Conservation (phyloP, 2,888 invertebrate species). For the Watsonalla cultraria region DNA sequence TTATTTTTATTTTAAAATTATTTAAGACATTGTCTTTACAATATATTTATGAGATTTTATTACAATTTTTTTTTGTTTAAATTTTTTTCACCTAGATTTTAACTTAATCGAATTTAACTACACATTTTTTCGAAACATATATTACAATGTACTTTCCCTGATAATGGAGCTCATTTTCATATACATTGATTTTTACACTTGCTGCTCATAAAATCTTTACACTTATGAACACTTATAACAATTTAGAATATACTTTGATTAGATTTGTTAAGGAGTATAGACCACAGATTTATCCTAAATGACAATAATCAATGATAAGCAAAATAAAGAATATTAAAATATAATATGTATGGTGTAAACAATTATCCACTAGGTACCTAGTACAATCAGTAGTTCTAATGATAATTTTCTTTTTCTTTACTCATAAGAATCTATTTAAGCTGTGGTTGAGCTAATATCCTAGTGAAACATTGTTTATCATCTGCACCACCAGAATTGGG, state of each 20-base stretch:
- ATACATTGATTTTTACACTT: constrained; percentile 38
- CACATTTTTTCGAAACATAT: constrained; percentile 26
- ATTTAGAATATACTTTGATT: constrained; percentile 68
- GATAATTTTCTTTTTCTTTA: no score
- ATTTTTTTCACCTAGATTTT: constrained; percentile 20
- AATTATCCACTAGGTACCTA: no score
- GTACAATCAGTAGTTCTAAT: no score
- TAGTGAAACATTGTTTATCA: neutral
- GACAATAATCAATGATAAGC: constrained; percentile 9
- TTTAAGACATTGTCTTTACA: constrained; percentile 44
- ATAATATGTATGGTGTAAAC: neutral
- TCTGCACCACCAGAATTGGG: neutral
- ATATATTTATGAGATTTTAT: constrained; percentile 37
- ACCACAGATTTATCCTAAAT: constrained; percentile 27
- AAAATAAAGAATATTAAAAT: constrained; percentile 2
- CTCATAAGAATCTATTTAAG: no score
- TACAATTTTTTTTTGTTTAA: constrained; percentile 10
- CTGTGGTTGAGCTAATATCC: no score
- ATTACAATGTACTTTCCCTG: constrained; percentile 28
- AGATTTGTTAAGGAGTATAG: constrained; percentile 36
- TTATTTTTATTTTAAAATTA: constrained; percentile 18
- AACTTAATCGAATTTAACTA: constrained; percentile 15
- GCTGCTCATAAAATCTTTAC: constrained; percentile 63
- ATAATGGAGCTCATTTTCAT: constrained; percentile 39
- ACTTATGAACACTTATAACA: constrained; percentile 72